Conservation (phyloP, 2,888 invertebrate genomes). For the Phalera bucephala region DNA sequence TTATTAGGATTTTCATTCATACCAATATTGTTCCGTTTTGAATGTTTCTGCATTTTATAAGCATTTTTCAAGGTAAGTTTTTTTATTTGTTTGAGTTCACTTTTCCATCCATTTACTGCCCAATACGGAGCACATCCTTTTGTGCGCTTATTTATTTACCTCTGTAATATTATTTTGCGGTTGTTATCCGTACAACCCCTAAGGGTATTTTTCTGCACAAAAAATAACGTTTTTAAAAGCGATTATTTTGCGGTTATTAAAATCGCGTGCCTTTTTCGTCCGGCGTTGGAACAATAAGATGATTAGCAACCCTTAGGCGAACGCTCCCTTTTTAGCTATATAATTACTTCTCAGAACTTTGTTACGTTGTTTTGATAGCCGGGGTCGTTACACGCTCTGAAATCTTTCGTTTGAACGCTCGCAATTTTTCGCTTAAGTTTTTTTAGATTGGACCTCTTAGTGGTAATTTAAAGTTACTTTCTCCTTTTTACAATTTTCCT, state of each 20-base stretch:
- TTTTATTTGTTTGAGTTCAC: slow-evolving; percentile 9
- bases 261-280: slow-evolving; percentile 38
- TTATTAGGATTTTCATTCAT: too few species aligned
- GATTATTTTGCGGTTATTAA: slow-evolving; percentile 37
- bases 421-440: slow-evolving; percentile 33
- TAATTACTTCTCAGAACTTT: slow-evolving; percentile 54
- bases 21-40: too few species aligned
- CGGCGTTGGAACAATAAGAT: slow-evolving; percentile 54
- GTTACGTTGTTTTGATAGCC: slow-evolving; percentile 52
- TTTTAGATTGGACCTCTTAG: slow-evolving; percentile 37
- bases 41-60: not conserved
- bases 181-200: slow-evolving; percentile 19
- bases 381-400: slow-evolving; percentile 38
- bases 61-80: slow-evolving; percentile 1
- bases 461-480: slow-evolving; percentile 28
- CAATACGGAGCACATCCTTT: slow-evolving; percentile 5
- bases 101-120: slow-evolving; percentile 8
- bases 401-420: slow-evolving; percentile 34
- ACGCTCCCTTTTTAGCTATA: slow-evolving; percentile 48
- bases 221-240: slow-evolving; percentile 22
- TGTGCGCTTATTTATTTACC: slow-evolving; percentile 17
- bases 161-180: slow-evolving; percentile 12
- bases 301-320: slow-evolving; percentile 59
- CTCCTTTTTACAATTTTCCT: slow-evolving; percentile 17
- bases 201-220: slow-evolving; percentile 18